phyloP scores from a whole-genome alignment of 1,140 invertebrate genomes.

The Cydia pomonella region DNA sequence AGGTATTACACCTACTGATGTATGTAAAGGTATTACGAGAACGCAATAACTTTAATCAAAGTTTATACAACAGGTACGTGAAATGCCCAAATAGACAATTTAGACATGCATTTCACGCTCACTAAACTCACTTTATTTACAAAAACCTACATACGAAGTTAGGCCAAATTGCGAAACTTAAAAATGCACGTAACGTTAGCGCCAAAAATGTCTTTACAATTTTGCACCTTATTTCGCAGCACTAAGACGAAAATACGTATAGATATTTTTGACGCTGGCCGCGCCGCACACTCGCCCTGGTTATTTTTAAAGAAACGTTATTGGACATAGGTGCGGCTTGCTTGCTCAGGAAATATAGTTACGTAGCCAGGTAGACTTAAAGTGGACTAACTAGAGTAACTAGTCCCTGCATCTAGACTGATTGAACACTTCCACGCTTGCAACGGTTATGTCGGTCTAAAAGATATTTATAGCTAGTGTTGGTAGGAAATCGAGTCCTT shows the following conservation, averaged over 20 bases:
- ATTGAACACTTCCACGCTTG: constrained; percentile 71
- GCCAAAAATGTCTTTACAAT: background rate
- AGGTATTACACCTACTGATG: background rate
- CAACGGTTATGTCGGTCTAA: constrained; percentile 39
- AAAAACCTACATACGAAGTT: constrained; percentile 7
- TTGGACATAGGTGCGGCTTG: constrained; percentile 28
- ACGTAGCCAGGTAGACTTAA: constrained; percentile 51
- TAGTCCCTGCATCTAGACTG: constrained; percentile 58
- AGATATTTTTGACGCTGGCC: background rate
- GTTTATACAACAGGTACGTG: constrained; percentile 6
- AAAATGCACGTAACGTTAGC: background rate
- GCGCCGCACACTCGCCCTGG: background rate
- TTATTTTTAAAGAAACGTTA: constrained; percentile 32
- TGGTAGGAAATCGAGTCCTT: too few relatives aligned
- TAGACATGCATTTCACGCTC: background rate
- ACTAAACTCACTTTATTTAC: constrained; percentile 12
- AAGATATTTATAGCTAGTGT: background rate
- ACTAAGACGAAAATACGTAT: background rate
- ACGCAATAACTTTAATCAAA: background rate
- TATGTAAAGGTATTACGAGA: background rate
- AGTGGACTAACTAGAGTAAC: constrained; percentile 54
- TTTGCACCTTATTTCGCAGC: background rate
- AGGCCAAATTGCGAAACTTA: constrained; percentile 28
- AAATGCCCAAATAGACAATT: constrained; percentile 10
- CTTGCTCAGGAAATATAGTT: constrained; percentile 29